Percentiles rank a stretch among this genome's conserved stretches.
Evolutionary conservation across 1,140 invertebrate species (phyloP).

Genomic region (Drosophila azteca): DNA sequence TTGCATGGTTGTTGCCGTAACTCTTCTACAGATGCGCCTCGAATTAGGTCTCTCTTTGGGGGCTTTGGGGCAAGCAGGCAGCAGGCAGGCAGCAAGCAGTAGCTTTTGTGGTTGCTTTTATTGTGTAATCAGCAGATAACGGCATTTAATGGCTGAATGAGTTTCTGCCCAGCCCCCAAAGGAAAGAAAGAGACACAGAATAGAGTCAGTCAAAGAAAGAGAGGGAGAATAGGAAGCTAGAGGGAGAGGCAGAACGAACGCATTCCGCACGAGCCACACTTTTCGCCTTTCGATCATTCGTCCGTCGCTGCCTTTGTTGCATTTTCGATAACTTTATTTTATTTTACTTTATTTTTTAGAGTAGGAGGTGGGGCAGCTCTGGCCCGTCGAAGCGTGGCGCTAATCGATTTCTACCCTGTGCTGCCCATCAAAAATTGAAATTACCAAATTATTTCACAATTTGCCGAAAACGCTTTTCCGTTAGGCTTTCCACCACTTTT

Average conservation of each 20-base stretch:
- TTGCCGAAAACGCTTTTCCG: constrained; percentile 28
- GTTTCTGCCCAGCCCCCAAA: constrained; percentile 31
- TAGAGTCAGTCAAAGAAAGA: too few relatives aligned
- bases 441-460: constrained; percentile 62
- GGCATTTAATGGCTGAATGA: constrained; percentile 81
- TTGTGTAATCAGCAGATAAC: constrained; percentile 81
- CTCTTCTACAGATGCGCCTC: constrained; percentile 66
- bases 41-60: constrained; percentile 74
- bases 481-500: constrained; percentile 33
- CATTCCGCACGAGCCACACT: constrained; percentile 59
- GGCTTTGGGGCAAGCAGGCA: constrained; percentile 57
- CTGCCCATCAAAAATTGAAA: constrained; percentile 42
- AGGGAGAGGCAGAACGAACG: constrained; percentile 31
- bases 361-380: background rate
- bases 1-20: constrained; percentile 35
- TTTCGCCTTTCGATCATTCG: constrained; percentile 34
- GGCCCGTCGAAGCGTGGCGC: constrained; percentile 46
- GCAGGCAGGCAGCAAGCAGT: constrained; percentile 15
- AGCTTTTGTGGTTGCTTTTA: constrained; percentile 70
- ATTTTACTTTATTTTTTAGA: constrained; percentile 49
- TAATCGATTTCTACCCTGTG: constrained; percentile 56
- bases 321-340: constrained; percentile 72
- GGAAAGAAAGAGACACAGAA: constrained; percentile 17
- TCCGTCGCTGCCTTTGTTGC: constrained; percentile 30
- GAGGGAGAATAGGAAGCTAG: constrained; percentile 10